Evolutionary conservation across 2,113 vertebrate species (phyloP), one percentile per base, ranked within the genome.

Genomic region (Rhynchopsitta pachyrhyncha): DNA sequence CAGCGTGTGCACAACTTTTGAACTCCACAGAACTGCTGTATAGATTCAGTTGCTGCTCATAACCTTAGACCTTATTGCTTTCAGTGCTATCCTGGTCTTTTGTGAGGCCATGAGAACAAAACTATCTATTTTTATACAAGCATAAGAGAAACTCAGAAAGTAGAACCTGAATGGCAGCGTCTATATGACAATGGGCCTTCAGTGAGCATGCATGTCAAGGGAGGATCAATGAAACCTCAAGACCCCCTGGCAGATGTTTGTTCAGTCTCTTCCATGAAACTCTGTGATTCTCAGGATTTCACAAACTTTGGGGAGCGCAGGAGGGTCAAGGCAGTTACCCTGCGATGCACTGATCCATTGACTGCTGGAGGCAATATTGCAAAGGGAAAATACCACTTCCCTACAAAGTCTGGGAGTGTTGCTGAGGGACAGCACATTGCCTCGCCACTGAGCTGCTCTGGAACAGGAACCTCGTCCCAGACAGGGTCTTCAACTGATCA

Each of bases 161-260:
- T 9, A 4, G 20, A 79, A 64, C 1, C 1, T 29, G 49, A 90
- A 82, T 19, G 39, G 24, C 20, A n/a, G 20, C 35, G 33, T 68
- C 33, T 70, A 11, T 29, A 17, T 20, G 39, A 73, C 57, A 88
- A 8, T 5, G 17, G 35, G 20, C 28, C n/a, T 80, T 66, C 53
- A 52, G 53, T 13, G 15, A 67, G 52, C 47, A 67, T 5, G 6
- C 39, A 11, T 0, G 0, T 63, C 44, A 49, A 11, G 5, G 13
- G 10, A 88, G 22, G 17, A 41, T 31, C 35, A 67, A 3, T 18
- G 41, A 63, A 85, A 67, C 13, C 11, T 80, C 49, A 41, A 24
- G 53, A 41, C 13, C 31, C 59, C 22, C 35, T 3, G 1, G 27
- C 7, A 80, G 57, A 14, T n/a, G 19, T 22, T 60, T 86, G 28